A percentile compares a stretch with the other conserved stretches of the same genome.
Evolutionary conservation across 2,888 invertebrate species (phyloP).

Genomic region (Adelognathus sp.): DNA sequence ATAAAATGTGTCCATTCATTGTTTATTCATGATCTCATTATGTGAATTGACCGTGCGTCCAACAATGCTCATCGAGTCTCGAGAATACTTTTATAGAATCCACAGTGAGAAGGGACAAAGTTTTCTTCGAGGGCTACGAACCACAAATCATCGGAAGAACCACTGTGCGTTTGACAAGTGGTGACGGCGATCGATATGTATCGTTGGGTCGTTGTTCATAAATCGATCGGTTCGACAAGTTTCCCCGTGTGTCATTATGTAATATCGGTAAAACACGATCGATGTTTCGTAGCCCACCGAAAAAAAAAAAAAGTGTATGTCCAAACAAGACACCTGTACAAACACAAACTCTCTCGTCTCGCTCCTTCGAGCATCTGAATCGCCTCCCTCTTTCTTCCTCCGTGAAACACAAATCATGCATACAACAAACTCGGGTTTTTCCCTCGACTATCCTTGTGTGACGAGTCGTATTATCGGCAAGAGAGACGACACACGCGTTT

Average conservation of each 20-base stretch:
- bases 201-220: conserved; percentile 39
- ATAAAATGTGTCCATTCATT: no score
- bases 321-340: conserved; percentile 47
- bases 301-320: no score
- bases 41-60: no score
- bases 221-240: conserved; percentile 52
- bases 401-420: conserved; percentile 6
- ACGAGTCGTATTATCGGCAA: neutral
- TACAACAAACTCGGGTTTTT: neutral
- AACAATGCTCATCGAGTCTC: no score
- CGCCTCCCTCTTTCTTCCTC: conserved; percentile 16
- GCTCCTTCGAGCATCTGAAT: neutral
- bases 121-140: neutral
- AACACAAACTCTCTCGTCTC: conserved; percentile 28
- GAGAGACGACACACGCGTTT: no score
- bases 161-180: conserved; percentile 40
- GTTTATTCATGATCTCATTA: no score
- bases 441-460: neutral
- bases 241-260: conserved; percentile 19
- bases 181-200: conserved; percentile 47
- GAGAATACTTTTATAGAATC: no score
- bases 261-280: conserved; percentile 29
- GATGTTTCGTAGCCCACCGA: conserved; percentile 10
- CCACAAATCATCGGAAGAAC: conserved; percentile 44
- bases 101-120: neutral